Percentiles rank a stretch among this genome's conserved stretches.
Conservation (phyloP, 2,113 vertebrate species). For the Erpornis zantholeuca region DNA sequence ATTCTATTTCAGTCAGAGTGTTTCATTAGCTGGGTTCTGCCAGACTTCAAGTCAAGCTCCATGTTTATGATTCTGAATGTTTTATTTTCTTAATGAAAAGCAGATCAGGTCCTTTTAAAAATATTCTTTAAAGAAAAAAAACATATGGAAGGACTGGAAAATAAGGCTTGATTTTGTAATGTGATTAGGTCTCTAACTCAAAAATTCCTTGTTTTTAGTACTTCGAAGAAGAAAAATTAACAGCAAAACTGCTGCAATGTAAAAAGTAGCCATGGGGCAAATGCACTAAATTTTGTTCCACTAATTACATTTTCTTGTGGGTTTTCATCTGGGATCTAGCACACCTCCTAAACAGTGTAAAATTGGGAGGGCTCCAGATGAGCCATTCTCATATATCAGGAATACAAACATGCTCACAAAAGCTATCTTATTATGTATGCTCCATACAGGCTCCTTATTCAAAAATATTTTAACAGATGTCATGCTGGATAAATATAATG, state of each 20-base stretch:
- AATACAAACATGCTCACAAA: conserved; percentile 1
- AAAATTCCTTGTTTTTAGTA: conserved; percentile 24
- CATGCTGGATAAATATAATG: conserved; percentile 53
- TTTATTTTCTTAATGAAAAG: neutral
- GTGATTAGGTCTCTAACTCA: conserved; percentile 8
- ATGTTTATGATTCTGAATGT: neutral
- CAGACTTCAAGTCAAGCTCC: neutral
- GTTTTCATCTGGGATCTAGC: conserved; percentile 37
- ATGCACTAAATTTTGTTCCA: conserved; percentile 27
- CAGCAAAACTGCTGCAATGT: conserved; percentile 6
- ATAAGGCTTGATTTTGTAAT: neutral
- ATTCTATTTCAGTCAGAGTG: neutral
- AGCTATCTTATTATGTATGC: conserved; percentile 28
- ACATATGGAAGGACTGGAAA: neutral
- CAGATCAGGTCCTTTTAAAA: neutral
- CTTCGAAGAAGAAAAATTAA: neutral
- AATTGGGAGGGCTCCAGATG: conserved; percentile 27
- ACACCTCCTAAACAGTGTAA: neutral
- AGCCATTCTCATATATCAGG: conserved; percentile 29
- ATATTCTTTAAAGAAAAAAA: neutral
- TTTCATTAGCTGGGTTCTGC: neutral
- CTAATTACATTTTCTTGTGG: conserved; percentile 49
- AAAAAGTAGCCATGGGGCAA: neutral
- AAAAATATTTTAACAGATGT: conserved; percentile 60
- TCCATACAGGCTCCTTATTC: conserved; percentile 19